phyloP scores from a whole-genome alignment of 2,888 invertebrate genomes.

The Heliconius erato region DNA sequence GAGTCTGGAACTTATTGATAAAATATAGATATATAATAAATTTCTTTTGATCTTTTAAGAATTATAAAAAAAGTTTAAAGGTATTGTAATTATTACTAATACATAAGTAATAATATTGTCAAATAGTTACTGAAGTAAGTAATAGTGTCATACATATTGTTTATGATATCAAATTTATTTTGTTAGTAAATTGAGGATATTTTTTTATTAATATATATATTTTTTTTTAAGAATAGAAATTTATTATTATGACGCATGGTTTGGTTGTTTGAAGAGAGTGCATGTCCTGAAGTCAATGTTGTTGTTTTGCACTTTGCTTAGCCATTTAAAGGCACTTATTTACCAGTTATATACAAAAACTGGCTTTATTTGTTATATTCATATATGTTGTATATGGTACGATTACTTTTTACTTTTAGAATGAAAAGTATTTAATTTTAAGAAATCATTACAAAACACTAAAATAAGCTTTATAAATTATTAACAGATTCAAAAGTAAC shows the following conservation, averaged over 20 bases:
- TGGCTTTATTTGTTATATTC: neutral
- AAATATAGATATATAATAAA: neutral
- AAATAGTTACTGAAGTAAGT: neutral
- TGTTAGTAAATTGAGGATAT: neutral
- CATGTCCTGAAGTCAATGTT: slow-evolving; percentile 52
- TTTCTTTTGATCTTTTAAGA: neutral
- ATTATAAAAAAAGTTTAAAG: neutral
- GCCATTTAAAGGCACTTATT: slow-evolving; percentile 57
- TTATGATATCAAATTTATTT: neutral
- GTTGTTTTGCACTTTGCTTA: slow-evolving; percentile 75
- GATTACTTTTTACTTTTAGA: neutral
- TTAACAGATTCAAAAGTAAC: no score
- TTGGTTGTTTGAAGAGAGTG: slow-evolving; percentile 39
- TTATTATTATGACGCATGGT: slow-evolving; percentile 25
- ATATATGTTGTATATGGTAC: neutral
- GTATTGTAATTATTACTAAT: neutral
- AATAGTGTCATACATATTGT: neutral
- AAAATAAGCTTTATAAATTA: no score
- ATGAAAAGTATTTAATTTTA: neutral
- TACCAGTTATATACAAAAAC: slow-evolving; percentile 16
- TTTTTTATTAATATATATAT: neutral
- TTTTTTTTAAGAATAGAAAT: neutral
- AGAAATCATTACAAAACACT: neutral
- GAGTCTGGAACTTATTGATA: neutral
- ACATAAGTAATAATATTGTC: neutral